phyloP scores from a whole-genome alignment of 2,113 vertebrate genomes.

The Neodontobutis hainanensis region DNA sequence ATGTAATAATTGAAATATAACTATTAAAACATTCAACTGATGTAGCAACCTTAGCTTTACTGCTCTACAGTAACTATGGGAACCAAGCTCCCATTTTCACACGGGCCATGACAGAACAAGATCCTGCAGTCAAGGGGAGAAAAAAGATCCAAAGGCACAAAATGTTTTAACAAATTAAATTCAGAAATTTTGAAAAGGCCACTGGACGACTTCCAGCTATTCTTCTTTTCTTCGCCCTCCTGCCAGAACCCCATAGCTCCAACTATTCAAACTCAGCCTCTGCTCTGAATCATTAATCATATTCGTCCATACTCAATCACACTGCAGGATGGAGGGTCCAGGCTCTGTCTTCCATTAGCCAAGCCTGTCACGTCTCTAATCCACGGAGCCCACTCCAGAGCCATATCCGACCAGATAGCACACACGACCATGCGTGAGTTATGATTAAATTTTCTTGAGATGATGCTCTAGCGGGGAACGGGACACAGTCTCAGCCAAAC shows the following conservation, averaged over 20 bases:
- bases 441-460: conserved; percentile 41
- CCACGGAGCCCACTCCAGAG: conserved; percentile 48
- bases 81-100: conserved; percentile 59
- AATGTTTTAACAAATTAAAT: background rate
- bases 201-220: conserved; percentile 1
- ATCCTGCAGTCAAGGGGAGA: conserved; percentile 28
- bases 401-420: conserved; percentile 51
- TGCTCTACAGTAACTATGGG: conserved; percentile 66
- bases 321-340: conserved; percentile 38
- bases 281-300: conserved; percentile 56
- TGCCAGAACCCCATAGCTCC: conserved; percentile 20
- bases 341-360: conserved; percentile 54
- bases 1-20: background rate
- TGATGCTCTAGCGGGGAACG: conserved; percentile 35
- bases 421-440: conserved; percentile 49
- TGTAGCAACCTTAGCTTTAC: conserved; percentile 48
- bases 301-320: conserved; percentile 44
- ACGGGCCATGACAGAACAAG: conserved; percentile 11
- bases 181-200: background rate
- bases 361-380: conserved; percentile 54
- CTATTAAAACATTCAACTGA: conserved; percentile 23
- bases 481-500: conserved; percentile 12
- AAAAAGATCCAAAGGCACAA: background rate
- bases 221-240: background rate
- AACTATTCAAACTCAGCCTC: conserved; percentile 49